Percentiles rank a stretch among this genome's conserved stretches.
These are phyloP conservation scores for Erethizon dorsatum DNA, from an alignment of 2,797 vertebrate species.

Conservation along the genomic window DNA sequence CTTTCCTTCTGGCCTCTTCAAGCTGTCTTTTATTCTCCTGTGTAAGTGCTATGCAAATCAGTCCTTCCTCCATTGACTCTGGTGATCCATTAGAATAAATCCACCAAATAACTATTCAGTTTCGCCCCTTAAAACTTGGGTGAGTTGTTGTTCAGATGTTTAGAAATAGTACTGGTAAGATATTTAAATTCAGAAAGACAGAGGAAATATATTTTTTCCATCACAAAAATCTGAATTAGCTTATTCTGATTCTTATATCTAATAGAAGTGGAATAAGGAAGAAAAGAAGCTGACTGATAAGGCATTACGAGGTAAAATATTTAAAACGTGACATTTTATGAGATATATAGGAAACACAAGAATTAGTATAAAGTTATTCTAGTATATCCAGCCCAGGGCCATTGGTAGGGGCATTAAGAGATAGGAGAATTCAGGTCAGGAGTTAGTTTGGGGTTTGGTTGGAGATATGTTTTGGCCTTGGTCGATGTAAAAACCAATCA, in stretches of 20 bases:
- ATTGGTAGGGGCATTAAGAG: not conserved
- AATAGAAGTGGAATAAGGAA: not conserved
- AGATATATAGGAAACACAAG: not conserved
- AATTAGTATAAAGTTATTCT: not conserved
- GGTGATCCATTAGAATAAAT: not conserved
- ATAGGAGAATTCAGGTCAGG: not conserved
- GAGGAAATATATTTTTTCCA: not conserved
- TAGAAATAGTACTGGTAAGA: not conserved
- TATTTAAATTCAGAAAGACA: conserved; percentile 6
- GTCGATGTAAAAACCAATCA: not conserved
- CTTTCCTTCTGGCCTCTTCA: not conserved
- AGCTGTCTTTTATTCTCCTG: not conserved
- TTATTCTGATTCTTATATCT: not conserved
- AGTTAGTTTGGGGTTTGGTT: not conserved
- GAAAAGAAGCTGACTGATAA: not conserved
- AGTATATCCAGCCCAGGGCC: not conserved
- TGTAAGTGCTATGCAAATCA: not conserved
- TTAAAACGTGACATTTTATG: conserved; percentile 4
- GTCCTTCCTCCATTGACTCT: conserved; percentile 4
- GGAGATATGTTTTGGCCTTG: not conserved
- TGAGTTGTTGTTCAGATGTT: not conserved
- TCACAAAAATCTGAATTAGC: not conserved
- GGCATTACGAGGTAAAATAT: not conserved
- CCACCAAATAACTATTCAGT: conserved; percentile 16
- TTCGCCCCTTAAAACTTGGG: conserved; percentile 4